Evolutionary conservation across 2,113 vertebrate species (phyloP).

Genomic region (Ramphastos sulfuratus): DNA sequence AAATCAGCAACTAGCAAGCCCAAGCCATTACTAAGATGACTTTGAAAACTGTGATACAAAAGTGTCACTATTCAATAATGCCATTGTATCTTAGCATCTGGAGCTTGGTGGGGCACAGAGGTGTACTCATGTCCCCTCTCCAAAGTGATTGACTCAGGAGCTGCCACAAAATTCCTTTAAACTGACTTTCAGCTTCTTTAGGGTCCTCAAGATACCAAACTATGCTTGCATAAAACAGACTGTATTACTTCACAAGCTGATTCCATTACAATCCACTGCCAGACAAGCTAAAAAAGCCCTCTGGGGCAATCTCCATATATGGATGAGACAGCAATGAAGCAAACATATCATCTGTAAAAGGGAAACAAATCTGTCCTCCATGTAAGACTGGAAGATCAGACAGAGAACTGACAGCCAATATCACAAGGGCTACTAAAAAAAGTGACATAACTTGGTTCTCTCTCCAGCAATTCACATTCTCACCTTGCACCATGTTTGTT

Average conservation of each 20-base stretch:
- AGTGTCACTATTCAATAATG: slow-evolving; percentile 14
- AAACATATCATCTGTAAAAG: slow-evolving; percentile 21
- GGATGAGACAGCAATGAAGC: not conserved
- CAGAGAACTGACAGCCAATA: not conserved
- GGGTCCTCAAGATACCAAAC: slow-evolving; percentile 16
- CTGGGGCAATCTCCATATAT: slow-evolving; percentile 13
- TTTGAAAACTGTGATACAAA: slow-evolving; percentile 32
- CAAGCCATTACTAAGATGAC: slow-evolving; percentile 37
- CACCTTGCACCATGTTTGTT: slow-evolving; percentile 33
- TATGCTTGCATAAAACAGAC: not conserved
- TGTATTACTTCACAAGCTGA: slow-evolving; percentile 18
- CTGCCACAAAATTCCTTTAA: not conserved
- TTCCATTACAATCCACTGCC: slow-evolving; percentile 31
- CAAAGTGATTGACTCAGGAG: not conserved
- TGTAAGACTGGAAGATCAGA: slow-evolving; percentile 16
- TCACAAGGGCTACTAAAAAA: not conserved
- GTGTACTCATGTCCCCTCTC: not conserved
- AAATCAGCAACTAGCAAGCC: slow-evolving; percentile 35
- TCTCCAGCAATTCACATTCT: not conserved
- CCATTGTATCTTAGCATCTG: not conserved
- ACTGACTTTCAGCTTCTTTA: slow-evolving; percentile 28
- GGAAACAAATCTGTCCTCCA: slow-evolving; percentile 41
- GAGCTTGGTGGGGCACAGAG: not conserved
- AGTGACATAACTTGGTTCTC: slow-evolving; percentile 6
- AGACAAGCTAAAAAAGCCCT: slow-evolving; percentile 33